Base-by-base conservation (phyloP, 2,888 invertebrate genomes). In the Drosophila paucipuncta region DNA sequence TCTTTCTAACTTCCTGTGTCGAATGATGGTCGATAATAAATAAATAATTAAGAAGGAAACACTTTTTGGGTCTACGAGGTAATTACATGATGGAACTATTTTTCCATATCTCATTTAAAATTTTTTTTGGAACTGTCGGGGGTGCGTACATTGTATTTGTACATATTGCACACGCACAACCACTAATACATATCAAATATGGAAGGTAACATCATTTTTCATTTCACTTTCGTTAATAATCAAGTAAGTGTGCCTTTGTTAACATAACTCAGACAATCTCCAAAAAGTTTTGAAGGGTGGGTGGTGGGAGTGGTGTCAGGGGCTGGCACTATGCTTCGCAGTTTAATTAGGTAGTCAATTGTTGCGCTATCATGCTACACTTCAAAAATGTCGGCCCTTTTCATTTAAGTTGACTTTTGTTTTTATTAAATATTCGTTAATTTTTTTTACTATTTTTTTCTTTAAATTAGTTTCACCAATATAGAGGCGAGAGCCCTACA, bases 321-420 rank as follows among this genome's bases (percentile, higher is more conserved):
- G 13, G 31, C 53, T 53, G 66, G 35, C 11, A 31, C 54, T 28
- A 68, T 55, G 39, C 49, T 39, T 30, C 10, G 30, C 37, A 18
- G 18, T 33, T 47, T 78, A 78, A 78, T 78, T 78, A 78, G 65
- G 50, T 68, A 79, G 71, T 71, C 61, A 63, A 75, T 70, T 79
- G 77, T 69, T 66, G 57, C 50, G 66, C 66, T 78, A 78, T 78
- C 77, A 28, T 31, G 53, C 31, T 37, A 60, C 55, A 53, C 59
- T 47, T 53, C 47, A 57, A 57, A 31, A 49, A 37, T 65, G 61
- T 47, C 74, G 79, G 62, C 57, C 57, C 49, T 68, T 73, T 77
- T 76, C 59, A 50, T 66, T 67, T 57, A 35, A 43, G 49, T 57
- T 43, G 33, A 18, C 57, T 22, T 25, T 39, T 5, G 25, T 50